Evolutionary conservation across 2,113 vertebrate species (phyloP), one percentile per base, ranked within the genome.

Genomic region (Myotis lucifugus): DNA sequence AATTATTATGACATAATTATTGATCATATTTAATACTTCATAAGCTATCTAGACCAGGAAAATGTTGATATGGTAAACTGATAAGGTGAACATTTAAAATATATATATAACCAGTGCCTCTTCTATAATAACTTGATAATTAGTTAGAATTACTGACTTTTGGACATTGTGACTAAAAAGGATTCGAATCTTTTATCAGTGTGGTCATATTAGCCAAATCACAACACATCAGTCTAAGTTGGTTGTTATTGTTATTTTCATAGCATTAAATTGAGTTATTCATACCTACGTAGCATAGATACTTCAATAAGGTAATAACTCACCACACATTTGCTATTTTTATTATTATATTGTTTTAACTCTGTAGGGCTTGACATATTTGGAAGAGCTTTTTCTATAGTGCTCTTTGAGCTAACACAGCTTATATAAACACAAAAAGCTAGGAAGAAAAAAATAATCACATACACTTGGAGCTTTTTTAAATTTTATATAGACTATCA

Each of bases 11-110:
- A 52, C n/a, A 95, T 34, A 83, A 82, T 77, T 14, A 83, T 11
- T 92, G 76, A 83, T 19, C 29, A 10, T 90, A n/a, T 70, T 96
- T 95, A 86, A 74, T 93, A 94, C 88, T 96, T 97, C 77, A 91
- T 91, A 67, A 6, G 3, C 10, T 66, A 76, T 13, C 42, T 83
- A 8, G 37, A 77, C 81, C 88, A 94, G 50, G 85, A 54, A 95
- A n/a, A 56, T 91, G 27, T 92, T 94, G 85, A 61, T 95, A 92
- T 88, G 2, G 5, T 37, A 56, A 73, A 77, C 46, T 92, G 87
- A 64, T 96, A 93, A 85, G 1, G 4, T 32, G 50, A 54, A 87
- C 50, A 78, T 48, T 69, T 37, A n/a, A 85, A 81, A 70, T 88
- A 23, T 18, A 70, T 18, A 88, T 82, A 66, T 2, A 42, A 0